Base-by-base conservation (phyloP, 2,888 invertebrate species). In the Pachymerium ferrugineum region DNA sequence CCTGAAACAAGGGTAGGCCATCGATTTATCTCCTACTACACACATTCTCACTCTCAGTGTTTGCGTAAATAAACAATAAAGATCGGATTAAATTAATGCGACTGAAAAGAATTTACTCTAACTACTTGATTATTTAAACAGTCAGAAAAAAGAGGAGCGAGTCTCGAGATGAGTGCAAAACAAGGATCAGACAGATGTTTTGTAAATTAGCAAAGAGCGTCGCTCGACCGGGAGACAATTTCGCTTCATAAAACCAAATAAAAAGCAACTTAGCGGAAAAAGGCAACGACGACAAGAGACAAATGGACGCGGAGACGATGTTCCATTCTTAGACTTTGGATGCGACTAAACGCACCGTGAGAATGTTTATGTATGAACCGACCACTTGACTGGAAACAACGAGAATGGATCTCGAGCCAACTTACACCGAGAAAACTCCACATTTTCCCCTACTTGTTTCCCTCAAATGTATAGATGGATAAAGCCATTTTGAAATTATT, bases 261-360 rank as follows among this genome's bases (percentile, higher is more conserved):
- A 62, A 62, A 62, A 62, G 62, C 62, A 62, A 62, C 62, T 62
- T 62, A 62, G 62, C 62, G 62, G 62, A 62, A 62, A n/a, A 28
- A 62, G 25, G 62, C 62, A 62, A 62, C 62, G 25, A 62, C 12
- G 28, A 62, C 25, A 28, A 25, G 28, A 62, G 62, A 62, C 62
- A 62, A 62, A 62, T 62, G 62, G 62, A 62, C 62, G 28, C 22
- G 62, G 25, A 62, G 62, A 62, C 62, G 62, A 62, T n/a, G 62
- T 28, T 62, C 62, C 62, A 14, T 28, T 28, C 62, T 62, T 62
- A 12, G 62, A 62, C 62, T 62, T 62, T 62, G 62, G 62, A 62
- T 62, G 62, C 62, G 62, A 62, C 62, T 62, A 62, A 62, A 62
- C 62, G 62, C 62, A 62, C 62, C 62, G 62, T 62, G 62, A 62